phyloP scores from a whole-genome alignment of 2,113 vertebrate species.

The Empidonax traillii region DNA sequence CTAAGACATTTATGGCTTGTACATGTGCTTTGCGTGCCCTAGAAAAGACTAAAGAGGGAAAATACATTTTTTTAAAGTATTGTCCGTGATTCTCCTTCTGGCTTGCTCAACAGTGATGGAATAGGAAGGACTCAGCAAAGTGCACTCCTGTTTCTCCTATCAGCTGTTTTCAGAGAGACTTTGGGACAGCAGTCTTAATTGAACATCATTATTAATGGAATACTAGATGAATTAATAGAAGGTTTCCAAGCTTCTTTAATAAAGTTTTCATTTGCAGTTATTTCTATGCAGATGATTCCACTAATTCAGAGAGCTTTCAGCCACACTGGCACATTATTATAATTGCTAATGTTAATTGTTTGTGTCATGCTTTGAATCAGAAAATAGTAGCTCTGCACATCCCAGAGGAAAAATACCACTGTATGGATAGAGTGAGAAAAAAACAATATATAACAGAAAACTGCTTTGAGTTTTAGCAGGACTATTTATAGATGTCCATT shows the following conservation, averaged over 20 bases:
- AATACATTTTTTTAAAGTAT: not conserved
- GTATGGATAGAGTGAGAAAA: not conserved
- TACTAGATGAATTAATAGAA: constrained; percentile 37
- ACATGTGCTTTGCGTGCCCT: not conserved
- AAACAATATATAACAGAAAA: not conserved
- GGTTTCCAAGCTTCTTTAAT: constrained; percentile 6
- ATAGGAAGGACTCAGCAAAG: not conserved
- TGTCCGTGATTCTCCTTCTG: not conserved
- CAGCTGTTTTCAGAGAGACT: not conserved
- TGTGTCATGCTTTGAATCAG: constrained; percentile 14
- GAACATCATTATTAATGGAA: constrained; percentile 41
- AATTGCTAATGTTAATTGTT: constrained; percentile 40
- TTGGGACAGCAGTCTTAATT: constrained; percentile 18
- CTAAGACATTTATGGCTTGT: not conserved
- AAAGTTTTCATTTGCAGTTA: constrained; percentile 27
- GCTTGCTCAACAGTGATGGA: not conserved
- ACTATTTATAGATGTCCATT: not conserved
- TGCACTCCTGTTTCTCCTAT: not conserved
- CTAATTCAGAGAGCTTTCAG: not conserved
- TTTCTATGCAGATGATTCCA: constrained; percentile 16
- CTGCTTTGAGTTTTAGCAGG: not conserved
- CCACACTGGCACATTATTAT: not conserved
- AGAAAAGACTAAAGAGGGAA: not conserved
- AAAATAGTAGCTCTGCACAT: not conserved
- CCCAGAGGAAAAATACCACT: not conserved